Base-by-base conservation (phyloP, 2,797 vertebrate species). In the Amphiprion clarkii region DNA sequence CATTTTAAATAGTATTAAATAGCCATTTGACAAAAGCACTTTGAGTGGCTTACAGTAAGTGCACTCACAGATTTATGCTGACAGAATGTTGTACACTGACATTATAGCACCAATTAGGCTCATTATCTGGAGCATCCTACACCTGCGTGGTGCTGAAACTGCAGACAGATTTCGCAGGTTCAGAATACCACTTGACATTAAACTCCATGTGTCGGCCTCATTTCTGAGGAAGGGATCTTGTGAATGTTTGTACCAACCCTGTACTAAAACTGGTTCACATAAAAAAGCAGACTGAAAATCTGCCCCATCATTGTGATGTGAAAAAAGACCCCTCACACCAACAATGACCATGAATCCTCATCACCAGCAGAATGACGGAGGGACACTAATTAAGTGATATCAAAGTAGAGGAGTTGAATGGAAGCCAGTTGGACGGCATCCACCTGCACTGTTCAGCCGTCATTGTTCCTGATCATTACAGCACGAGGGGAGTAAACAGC, bases 11-110 rank as follows among this genome's bases (percentile, higher is more conserved):
- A 70, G 33, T 60, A 79, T 79, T 57, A 77, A 68, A 78, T 19
- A 81, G 21, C 65, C 12, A 65, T 84, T 83, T 74, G 57, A 79
- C 58, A 67, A 81, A 81, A 54, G 54, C 78, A 81, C 60, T 84
- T 51, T 57, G 53, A 72, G 54, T 3, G 59, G 31, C 52, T 79
- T 49, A n/a, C 51, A 1, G 4, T 61, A 78, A 81, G 77, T 71
- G 70, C 72, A 74, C 69, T 82, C 40, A 55, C 49, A 25, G 55
- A 14, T 78, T 71, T 39, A 49, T 40, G 56, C 13, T 71, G 78
- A 74, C 74, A 70, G 44, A 52, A 46, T 68, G 83, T 57, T 59
- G 49, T 44, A 58, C 63, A 71, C 42, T n/a, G 54, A 52, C 10
- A 2, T 73, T 36, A 17, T 11, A 12, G 27, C 55, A 52, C 40